Evolutionary conservation across 2,888 invertebrate genomes (phyloP).

Genomic region (Andrena flavipes): DNA sequence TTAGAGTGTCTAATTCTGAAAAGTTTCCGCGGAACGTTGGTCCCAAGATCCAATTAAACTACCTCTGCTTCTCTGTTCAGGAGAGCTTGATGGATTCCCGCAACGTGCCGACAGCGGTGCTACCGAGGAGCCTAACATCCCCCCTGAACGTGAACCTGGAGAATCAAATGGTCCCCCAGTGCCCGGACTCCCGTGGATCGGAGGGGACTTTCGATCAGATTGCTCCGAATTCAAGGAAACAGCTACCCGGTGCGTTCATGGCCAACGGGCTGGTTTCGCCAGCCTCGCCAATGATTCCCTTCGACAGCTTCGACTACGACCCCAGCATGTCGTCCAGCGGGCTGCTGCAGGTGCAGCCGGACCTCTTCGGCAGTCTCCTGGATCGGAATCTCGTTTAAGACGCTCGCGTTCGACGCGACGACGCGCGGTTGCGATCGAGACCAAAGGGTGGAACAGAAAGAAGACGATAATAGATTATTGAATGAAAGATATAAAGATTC

Average conservation of each 20-base stretch:
- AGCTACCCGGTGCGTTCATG: constrained; percentile 52
- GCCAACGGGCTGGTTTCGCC: constrained; percentile 49
- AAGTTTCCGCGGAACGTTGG: too few relatives aligned
- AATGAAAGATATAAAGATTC: neutral
- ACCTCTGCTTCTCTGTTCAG: constrained; percentile 37
- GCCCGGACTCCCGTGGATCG: constrained; percentile 21
- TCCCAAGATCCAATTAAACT: too few relatives aligned
- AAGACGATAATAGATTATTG: neutral
- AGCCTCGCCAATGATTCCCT: constrained; percentile 56
- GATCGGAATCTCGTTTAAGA: constrained; percentile 66
- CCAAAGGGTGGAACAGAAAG: neutral
- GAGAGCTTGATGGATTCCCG: constrained; percentile 66
- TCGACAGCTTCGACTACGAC: constrained; percentile 70
- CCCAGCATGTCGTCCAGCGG: constrained; percentile 44
- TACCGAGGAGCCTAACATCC: constrained; percentile 50
- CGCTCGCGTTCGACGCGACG: neutral
- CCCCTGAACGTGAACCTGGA: constrained; percentile 69
- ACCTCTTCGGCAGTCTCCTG: constrained; percentile 59
- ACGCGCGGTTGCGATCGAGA: neutral
- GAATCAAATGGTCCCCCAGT: constrained; percentile 71
- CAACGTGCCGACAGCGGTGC: constrained; percentile 58
- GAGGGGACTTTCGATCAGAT: constrained; percentile 54
- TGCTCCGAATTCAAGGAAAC: constrained; percentile 60
- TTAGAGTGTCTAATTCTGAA: too few relatives aligned
- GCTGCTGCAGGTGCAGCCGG: constrained; percentile 59